Percentiles rank a stretch among this genome's conserved stretches.
Conservation (phyloP, 2,888 invertebrate genomes). For the Malthinus flaveolus region DNA sequence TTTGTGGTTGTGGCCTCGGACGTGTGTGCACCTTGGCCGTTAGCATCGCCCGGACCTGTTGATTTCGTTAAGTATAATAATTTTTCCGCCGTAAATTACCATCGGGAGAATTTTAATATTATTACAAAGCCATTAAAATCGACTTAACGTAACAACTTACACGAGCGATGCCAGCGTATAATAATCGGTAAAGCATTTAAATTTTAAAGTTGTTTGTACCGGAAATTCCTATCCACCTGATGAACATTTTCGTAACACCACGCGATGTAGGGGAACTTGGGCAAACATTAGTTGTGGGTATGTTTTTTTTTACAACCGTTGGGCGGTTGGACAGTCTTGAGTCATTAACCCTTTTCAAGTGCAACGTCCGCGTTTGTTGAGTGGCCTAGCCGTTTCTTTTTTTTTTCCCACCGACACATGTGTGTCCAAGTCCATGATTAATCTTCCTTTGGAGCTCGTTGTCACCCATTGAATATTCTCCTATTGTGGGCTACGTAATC, state of each 20-base stretch:
- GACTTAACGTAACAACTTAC: too few relatives aligned
- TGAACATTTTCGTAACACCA: constrained; percentile 5
- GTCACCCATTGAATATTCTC: too few relatives aligned
- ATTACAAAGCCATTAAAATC: too few relatives aligned
- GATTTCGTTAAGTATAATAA: too few relatives aligned
- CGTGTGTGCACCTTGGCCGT: too few relatives aligned
- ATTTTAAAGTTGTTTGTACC: background rate
- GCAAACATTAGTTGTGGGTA: constrained; percentile 3
- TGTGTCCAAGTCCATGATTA: background rate
- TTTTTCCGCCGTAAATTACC: too few relatives aligned
- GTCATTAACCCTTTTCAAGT: constrained; percentile 25
- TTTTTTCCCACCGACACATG: background rate
- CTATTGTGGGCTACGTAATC: too few relatives aligned
- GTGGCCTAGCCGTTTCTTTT: constrained; percentile 9
- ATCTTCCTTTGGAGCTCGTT: background rate
- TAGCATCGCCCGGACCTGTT: too few relatives aligned
- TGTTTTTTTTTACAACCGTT: background rate
- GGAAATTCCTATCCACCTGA: constrained; percentile 6
- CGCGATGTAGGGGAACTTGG: background rate
- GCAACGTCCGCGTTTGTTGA: constrained; percentile 23
- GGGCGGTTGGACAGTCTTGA: constrained; percentile 20
- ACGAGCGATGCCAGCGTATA: too few relatives aligned
- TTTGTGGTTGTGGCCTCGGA: too few relatives aligned
- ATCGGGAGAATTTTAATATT: too few relatives aligned
- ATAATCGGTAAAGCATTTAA: too few relatives aligned